These are phyloP conservation scores for Mormyrus lacerda DNA, from an alignment of 2,113 vertebrate species.

Conservation along the genomic window DNA sequence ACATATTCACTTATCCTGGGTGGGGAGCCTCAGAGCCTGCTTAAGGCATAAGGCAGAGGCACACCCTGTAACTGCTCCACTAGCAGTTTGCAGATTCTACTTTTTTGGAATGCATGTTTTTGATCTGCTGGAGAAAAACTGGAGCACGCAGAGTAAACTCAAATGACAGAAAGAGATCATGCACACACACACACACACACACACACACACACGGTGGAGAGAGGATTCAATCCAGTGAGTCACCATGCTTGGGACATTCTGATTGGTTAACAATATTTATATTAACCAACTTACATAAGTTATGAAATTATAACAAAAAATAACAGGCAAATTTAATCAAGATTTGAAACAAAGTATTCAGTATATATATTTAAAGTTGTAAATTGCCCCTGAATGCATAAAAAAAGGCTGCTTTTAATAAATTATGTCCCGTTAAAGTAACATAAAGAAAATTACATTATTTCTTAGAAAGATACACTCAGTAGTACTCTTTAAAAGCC, in stretches of 20 bases:
- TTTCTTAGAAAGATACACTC: not conserved
- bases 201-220: no score
- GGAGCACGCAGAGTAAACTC: no score
- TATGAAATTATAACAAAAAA: not conserved
- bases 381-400: not conserved
- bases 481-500: not conserved
- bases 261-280: no score
- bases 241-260: no score
- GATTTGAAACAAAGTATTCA: not conserved
- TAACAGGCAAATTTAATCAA: not conserved
- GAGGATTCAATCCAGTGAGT: no score
- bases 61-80: not conserved
- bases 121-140: no score
- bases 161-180: no score
- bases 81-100: no score
- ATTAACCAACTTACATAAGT: not conserved
- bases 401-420: not conserved
- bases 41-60: not conserved
- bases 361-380: not conserved
- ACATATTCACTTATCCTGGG: not conserved
- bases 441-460: not conserved
- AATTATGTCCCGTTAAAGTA: not conserved
- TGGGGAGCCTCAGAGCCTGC: not conserved
- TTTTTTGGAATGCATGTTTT: no score
- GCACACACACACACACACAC: not conserved